Conservation (phyloP, 1,140 invertebrate genomes). For the Drosophila santomea region DNA sequence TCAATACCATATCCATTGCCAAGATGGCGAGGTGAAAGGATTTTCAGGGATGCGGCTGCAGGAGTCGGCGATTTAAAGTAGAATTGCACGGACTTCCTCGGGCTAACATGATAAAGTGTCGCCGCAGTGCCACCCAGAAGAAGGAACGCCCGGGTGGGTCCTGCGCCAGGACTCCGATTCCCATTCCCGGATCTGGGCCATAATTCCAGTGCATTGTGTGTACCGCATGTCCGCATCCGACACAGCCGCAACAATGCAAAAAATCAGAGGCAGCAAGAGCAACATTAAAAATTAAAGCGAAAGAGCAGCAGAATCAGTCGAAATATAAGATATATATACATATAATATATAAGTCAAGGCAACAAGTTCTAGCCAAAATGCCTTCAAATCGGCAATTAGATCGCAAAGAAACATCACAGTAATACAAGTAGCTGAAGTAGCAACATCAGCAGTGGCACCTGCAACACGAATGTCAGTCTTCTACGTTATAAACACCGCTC, state of each 20-base stretch:
- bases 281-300: background rate
- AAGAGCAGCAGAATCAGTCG: background rate
- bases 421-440: no score
- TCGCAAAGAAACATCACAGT: no score
- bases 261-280: background rate
- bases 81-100: constrained; percentile 15
- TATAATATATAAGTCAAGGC: no score
- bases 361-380: no score
- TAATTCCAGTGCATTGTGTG: constrained; percentile 54
- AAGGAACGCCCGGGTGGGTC: background rate
- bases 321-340: background rate
- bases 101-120: constrained; percentile 33
- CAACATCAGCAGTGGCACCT: no score
- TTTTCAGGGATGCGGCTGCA: background rate
- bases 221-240: constrained; percentile 45
- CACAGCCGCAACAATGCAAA: constrained; percentile 8
- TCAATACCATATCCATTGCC: background rate
- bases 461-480: no score
- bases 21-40: background rate
- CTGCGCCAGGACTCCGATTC: background rate
- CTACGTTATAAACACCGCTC: no score
- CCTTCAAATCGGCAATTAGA: no score
- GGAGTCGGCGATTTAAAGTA: constrained; percentile 17
- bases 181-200: constrained; percentile 20
- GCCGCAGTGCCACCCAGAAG: constrained; percentile 10